A percentile compares a stretch with the other conserved stretches of the same genome.
Conservation (phyloP, 2,888 invertebrate genomes). For the Melinopterus prodromus region DNA sequence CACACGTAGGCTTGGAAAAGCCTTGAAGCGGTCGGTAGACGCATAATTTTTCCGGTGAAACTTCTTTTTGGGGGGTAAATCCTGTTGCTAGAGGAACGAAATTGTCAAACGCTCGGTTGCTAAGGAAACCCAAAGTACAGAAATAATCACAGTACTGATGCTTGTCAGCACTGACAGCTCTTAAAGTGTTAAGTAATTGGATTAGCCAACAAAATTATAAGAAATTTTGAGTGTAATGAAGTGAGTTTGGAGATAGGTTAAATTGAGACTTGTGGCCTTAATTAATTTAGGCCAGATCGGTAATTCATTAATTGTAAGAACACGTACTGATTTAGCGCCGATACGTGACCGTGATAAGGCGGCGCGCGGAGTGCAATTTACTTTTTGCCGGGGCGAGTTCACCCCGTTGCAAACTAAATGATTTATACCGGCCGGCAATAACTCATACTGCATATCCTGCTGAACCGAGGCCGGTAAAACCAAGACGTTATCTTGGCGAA, state of each 20-base stretch:
- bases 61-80: no score
- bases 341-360: constrained; percentile 24
- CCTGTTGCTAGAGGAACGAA: no score
- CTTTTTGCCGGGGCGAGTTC: constrained; percentile 12
- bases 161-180: no score
- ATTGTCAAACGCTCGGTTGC: no score
- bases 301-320: not conserved
- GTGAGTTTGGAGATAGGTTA: not conserved
- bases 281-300: not conserved
- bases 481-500: not conserved
- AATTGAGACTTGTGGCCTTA: not conserved
- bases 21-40: not conserved
- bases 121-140: no score
- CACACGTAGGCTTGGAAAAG: not conserved
- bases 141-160: no score
- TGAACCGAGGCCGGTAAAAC: not conserved
- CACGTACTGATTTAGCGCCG: constrained; percentile 14
- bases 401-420: not conserved
- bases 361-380: constrained; percentile 12
- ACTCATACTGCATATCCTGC: not conserved
- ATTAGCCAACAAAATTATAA: no score
- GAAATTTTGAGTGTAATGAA: no score
- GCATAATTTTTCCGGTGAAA: no score
- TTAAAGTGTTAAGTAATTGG: no score
- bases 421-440: not conserved